These are phyloP conservation scores for Ptilorrhoa leucosticta DNA, from an alignment of 2,113 vertebrate species.

Conservation along the genomic window DNA sequence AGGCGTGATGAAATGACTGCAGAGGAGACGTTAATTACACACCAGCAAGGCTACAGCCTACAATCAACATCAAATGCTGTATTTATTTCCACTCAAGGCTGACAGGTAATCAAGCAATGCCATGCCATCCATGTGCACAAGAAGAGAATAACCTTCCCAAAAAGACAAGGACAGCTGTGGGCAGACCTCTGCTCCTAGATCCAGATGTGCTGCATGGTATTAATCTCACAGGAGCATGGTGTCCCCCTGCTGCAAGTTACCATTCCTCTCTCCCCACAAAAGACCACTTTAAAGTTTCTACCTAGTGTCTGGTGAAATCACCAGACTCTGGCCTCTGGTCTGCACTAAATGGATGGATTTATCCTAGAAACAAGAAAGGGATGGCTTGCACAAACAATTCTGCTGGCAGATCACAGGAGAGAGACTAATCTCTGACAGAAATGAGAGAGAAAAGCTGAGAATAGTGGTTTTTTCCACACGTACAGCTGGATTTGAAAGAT, in stretches of 20 bases:
- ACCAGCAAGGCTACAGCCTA: neutral
- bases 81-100: neutral
- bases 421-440: neutral
- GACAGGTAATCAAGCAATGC: neutral
- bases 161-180: neutral
- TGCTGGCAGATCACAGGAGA: neutral
- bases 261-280: neutral
- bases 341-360: neutral
- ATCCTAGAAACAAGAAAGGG: neutral
- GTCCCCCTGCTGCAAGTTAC: neutral
- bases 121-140: neutral
- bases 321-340: neutral
- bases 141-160: neutral
- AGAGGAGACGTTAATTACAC: neutral
- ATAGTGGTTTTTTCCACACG: rapidly evolving
- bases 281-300: neutral
- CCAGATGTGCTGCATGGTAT: neutral
- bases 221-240: neutral
- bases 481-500: neutral
- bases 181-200: neutral
- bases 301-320: neutral
- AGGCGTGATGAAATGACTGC: neutral
- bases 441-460: neutral
- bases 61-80: neutral
- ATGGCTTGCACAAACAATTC: neutral